phyloP scores from a whole-genome alignment of 2,797 vertebrate species.

The Sebastes itinus region DNA sequence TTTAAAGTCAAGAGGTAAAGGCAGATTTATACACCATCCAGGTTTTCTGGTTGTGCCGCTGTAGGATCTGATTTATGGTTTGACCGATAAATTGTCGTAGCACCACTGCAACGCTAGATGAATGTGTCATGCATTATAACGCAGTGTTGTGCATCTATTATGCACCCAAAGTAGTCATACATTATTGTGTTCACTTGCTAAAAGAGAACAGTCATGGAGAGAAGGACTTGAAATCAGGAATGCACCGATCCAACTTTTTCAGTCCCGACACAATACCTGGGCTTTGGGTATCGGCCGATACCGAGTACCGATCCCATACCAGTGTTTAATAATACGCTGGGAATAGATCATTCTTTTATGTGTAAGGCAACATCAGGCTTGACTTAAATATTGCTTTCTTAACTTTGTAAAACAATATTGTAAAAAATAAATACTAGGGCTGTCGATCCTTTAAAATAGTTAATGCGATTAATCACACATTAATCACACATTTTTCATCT shows the following conservation, averaged over 20 bases:
- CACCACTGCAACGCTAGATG: neutral
- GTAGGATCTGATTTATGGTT: neutral
- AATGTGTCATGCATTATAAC: neutral
- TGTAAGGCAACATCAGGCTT: too few species aligned
- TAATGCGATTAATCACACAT: too few species aligned
- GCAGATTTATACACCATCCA: slow-evolving; percentile 4
- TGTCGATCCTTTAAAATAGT: too few species aligned
- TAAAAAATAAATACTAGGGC: too few species aligned
- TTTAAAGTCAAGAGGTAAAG: neutral
- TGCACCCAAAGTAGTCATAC: neutral
- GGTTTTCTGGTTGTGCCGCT: neutral
- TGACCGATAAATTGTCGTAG: neutral
- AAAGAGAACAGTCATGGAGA: neutral
- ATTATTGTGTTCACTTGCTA: neutral
- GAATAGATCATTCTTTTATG: too few species aligned
- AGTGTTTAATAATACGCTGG: too few species aligned
- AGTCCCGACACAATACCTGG: neutral
- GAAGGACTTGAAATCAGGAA: neutral
- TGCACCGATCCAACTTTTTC: neutral
- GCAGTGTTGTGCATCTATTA: neutral
- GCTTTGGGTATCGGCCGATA: too few species aligned
- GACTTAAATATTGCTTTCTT: too few species aligned
- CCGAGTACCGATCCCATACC: too few species aligned
- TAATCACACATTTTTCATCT: too few species aligned
- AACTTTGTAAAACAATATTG: too few species aligned